Evolutionary conservation across 2,113 vertebrate genomes (phyloP).

Genomic region (Prolemur simus): DNA sequence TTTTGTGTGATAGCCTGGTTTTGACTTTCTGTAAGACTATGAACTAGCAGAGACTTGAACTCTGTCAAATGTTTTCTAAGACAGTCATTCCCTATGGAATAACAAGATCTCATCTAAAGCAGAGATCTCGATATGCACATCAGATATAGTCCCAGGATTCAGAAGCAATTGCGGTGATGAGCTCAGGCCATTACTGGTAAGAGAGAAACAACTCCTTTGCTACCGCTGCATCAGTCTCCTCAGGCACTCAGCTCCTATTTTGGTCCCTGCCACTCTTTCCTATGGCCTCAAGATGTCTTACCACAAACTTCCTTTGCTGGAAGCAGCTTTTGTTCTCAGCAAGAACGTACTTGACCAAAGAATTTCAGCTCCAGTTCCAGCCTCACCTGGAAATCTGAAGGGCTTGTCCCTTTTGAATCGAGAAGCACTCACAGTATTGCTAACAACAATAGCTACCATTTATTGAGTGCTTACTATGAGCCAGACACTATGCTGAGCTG

Average conservation of each 20-base stretch:
- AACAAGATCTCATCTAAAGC: neutral
- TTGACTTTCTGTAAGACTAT: neutral
- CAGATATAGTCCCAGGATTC: neutral
- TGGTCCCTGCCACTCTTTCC: neutral
- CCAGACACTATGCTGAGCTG: neutral
- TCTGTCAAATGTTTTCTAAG: neutral
- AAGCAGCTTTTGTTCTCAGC: neutral
- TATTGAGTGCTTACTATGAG: neutral
- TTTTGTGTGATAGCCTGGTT: neutral
- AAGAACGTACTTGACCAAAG: neutral
- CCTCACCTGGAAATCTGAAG: neutral
- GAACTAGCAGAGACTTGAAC: neutral
- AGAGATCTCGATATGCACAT: neutral
- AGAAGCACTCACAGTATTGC: neutral
- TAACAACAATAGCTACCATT: neutral
- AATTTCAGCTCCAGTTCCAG: neutral
- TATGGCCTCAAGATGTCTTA: neutral
- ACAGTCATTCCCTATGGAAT: neutral
- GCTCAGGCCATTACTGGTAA: neutral
- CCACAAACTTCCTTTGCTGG: neutral
- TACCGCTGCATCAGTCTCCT: neutral
- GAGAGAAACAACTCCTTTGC: neutral
- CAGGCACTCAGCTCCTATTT: neutral
- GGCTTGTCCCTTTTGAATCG: neutral
- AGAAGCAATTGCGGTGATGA: neutral